These are phyloP conservation scores for Saimiri boliviensis DNA, from an alignment of 2,113 vertebrate species.

Conservation along the genomic window DNA sequence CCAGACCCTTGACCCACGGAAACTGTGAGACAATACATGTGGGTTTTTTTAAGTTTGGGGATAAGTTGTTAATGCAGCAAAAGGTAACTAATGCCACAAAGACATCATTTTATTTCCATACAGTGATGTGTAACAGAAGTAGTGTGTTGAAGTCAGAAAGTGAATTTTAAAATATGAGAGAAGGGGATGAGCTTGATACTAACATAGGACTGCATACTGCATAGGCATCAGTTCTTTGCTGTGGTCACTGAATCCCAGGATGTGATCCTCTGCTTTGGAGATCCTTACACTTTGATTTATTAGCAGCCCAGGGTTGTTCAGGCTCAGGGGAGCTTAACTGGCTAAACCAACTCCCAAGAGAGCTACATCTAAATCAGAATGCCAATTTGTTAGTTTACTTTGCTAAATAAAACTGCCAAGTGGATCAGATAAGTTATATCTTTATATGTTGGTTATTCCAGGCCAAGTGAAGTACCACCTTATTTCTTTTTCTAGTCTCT, in stretches of 20 bases:
- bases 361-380: conserved; percentile 30
- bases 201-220: neutral
- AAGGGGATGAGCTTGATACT: neutral
- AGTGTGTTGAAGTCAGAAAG: neutral
- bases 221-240: neutral
- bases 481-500: neutral
- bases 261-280: neutral
- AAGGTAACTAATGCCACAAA: neutral
- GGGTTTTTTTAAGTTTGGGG: neutral
- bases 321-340: neutral
- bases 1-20: neutral
- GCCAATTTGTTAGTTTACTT: conserved; percentile 50
- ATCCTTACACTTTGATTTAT: neutral
- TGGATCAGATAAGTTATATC: conserved; percentile 29
- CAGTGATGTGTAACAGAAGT: neutral
- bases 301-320: neutral
- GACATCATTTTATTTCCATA: neutral
- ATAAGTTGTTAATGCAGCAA: neutral
- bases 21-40: neutral
- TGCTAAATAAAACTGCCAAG: neutral
- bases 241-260: neutral
- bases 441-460: neutral
- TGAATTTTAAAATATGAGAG: neutral
- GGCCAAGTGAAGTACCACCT: neutral
- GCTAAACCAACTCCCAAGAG: neutral